Percentiles rank a stretch among this genome's conserved stretches.
phyloP scores from a whole-genome alignment of 2,888 invertebrate genomes.

The Lasiommata megera region DNA sequence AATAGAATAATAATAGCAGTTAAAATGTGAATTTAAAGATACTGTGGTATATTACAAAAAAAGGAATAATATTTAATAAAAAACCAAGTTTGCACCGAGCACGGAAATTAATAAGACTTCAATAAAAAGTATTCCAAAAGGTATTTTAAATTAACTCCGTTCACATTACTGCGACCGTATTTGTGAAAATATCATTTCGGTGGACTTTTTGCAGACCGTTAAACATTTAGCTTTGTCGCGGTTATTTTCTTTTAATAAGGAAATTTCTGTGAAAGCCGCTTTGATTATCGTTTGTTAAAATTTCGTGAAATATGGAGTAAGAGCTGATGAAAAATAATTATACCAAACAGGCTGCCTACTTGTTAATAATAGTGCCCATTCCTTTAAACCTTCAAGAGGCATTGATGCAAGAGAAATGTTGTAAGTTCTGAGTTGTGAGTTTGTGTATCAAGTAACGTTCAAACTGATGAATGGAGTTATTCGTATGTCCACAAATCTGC shows the following conservation, averaged over 20 bases:
- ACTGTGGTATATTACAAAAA: not conserved
- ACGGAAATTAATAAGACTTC: not conserved
- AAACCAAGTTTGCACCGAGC: not conserved
- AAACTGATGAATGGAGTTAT: too few species aligned
- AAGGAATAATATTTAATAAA: not conserved
- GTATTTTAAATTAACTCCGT: slow-evolving; percentile 7
- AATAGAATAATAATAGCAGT: too few species aligned
- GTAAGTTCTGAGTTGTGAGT: too few species aligned
- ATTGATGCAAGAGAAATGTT: too few species aligned
- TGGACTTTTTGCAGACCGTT: slow-evolving; percentile 4
- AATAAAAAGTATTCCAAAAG: slow-evolving; percentile 1
- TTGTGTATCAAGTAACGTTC: too few species aligned
- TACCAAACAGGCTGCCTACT: too few species aligned
- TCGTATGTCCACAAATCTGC: too few species aligned
- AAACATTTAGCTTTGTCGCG: slow-evolving; percentile 30
- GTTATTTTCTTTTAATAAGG: slow-evolving; percentile 19
- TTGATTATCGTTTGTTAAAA: slow-evolving; percentile 29
- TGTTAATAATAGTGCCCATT: too few species aligned
- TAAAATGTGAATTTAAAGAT: too few species aligned
- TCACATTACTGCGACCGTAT: not conserved
- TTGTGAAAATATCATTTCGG: slow-evolving; percentile 1
- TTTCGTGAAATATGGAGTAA: slow-evolving; percentile 26
- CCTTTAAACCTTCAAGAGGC: too few species aligned
- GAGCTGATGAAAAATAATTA: too few species aligned
- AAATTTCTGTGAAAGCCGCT: slow-evolving; percentile 6